Evolutionary conservation across 2,888 invertebrate genomes (phyloP), one percentile per base, ranked within the genome.

Genomic region (Opisthograptis luteolata): DNA sequence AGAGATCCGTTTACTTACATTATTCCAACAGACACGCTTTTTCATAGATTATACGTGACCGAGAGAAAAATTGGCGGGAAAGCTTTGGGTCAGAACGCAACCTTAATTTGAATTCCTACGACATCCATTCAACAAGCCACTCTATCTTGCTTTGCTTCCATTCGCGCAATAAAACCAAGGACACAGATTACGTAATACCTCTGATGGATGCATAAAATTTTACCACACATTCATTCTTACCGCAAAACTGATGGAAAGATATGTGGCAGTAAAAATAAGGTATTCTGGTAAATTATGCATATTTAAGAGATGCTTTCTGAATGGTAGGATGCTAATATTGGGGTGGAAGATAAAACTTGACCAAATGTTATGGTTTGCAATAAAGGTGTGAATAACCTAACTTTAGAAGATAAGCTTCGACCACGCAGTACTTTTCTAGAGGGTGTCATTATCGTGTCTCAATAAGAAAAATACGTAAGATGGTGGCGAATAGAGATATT

Each of bases 171-270:
- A 73, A 69, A 76, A 76, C 76, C 70, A 76, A 71, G 66, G 66
- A 68, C 70, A 68, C 62, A 71, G 70, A 70, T 70, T 71, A 75
- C 64, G 60, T 56, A 52, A 52, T 52, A 58, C 47, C 42, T 57
- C 60, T 56, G 59, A 48, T 62, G 65, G 56, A 69, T 64, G 59
- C 64, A 70, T 68, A 70, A 72, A 71, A 72, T 73, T 70, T 73
- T 67, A 72, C 66, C 64, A 54, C 44, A 58, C 62, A 58, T 52
- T 67, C 60, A 24, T 32, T 42, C 65, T 66, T 64, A 65, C 65
- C 55, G 51, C 52, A 62, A 69, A 62, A 51, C 31, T 55, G 45
- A 40, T 45, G 49, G 36, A 46, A 51, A 48, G 40, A 34, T 53
- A 51, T 51, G 43, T 48, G 40, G 44, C 41, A 55, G 46, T 55